These are phyloP conservation scores for Lasioglossum villosulum DNA, from an alignment of 2,888 invertebrate species.

Conservation along the genomic window DNA sequence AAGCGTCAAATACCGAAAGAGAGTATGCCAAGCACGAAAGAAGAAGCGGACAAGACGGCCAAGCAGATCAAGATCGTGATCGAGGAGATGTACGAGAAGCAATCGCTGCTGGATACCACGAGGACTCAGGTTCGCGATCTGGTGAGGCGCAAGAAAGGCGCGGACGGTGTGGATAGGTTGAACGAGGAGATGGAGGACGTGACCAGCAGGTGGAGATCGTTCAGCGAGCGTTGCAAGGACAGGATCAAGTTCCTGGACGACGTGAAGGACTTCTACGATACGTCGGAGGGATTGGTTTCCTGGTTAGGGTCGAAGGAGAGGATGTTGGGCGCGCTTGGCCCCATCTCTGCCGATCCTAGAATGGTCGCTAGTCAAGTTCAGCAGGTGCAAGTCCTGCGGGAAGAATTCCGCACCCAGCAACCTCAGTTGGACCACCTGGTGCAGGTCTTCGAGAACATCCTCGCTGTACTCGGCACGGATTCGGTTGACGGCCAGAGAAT, in stretches of 20 bases:
- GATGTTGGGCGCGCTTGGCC: slow-evolving; percentile 97
- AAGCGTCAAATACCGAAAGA: slow-evolving; percentile 95
- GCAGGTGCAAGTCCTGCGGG: slow-evolving; percentile 94
- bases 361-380: slow-evolving; percentile 98
- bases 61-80: slow-evolving; percentile 92
- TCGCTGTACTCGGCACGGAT: slow-evolving; percentile 86
- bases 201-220: slow-evolving; percentile 93
- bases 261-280: slow-evolving; percentile 96
- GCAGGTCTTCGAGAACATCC: slow-evolving; percentile 91
- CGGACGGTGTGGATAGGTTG: slow-evolving; percentile 93
- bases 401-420: slow-evolving; percentile 97
- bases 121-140: slow-evolving; percentile 95
- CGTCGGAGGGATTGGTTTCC: slow-evolving; percentile 92
- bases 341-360: slow-evolving; percentile 97
- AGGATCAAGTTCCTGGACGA: slow-evolving; percentile 92
- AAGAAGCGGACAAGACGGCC: slow-evolving; percentile 95
- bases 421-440: slow-evolving; percentile 94
- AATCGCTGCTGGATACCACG: slow-evolving; percentile 95
- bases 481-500: slow-evolving; percentile 89
- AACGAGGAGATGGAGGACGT: slow-evolving; percentile 94
- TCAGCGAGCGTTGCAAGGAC: slow-evolving; percentile 93
- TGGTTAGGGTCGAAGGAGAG: slow-evolving; percentile 97
- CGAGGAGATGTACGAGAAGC: slow-evolving; percentile 97
- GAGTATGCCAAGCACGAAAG: slow-evolving; percentile 91
- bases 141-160: slow-evolving; percentile 92